A percentile compares a stretch with the other conserved stretches of the same genome.
Evolutionary conservation across 2,113 vertebrate species (phyloP).

Genomic region (Recurvirostra avosetta): DNA sequence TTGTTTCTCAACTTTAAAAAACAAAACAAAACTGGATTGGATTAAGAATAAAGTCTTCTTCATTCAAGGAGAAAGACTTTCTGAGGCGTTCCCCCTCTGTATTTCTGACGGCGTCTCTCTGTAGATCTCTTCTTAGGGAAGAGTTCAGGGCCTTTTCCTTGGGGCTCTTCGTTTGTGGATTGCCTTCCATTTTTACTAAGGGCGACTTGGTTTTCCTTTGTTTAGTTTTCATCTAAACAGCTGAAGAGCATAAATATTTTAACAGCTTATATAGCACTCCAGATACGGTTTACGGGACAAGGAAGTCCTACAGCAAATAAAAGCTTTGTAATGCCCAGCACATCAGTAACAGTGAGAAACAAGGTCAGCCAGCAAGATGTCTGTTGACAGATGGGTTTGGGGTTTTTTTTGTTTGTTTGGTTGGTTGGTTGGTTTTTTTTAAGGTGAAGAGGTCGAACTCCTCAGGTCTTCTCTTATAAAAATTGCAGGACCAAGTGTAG

Average conservation of each 20-base stretch:
- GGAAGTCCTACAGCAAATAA: neutral
- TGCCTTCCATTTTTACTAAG: neutral
- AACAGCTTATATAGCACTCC: neutral
- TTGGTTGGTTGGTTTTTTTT: neutral
- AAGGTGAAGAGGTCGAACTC: neutral
- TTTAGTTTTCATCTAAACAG: neutral
- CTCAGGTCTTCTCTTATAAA: neutral
- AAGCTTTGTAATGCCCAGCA: neutral
- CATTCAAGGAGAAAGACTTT: neutral
- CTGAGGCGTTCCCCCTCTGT: neutral
- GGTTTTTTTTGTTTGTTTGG: too few species aligned
- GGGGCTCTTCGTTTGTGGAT: neutral
- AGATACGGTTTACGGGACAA: neutral
- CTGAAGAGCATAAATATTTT: neutral
- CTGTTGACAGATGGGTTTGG: neutral
- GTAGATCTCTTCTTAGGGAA: neutral
- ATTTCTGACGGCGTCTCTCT: neutral
- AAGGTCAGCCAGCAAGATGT: neutral
- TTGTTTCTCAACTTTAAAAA: neutral
- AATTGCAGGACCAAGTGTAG: neutral
- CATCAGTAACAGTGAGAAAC: neutral
- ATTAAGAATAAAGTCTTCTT: neutral
- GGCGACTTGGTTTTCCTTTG: neutral
- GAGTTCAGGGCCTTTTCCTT: neutral
- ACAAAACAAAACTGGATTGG: neutral